Evolutionary conservation across 2,113 vertebrate species (phyloP), one percentile per base, ranked within the genome.

Genomic region (Mus spicilegus): DNA sequence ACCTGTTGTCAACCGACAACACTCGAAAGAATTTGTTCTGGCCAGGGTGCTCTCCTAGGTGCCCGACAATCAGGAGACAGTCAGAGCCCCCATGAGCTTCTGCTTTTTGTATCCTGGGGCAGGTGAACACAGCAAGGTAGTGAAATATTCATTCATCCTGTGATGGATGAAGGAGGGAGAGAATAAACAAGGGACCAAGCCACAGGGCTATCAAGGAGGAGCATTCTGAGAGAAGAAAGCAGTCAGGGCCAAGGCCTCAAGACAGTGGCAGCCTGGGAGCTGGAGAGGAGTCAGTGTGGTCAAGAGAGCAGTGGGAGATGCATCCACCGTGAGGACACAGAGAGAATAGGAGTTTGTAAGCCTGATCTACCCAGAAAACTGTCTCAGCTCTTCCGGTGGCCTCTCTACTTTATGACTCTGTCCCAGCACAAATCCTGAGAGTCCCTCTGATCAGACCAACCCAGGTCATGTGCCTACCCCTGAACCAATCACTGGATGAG

Each of bases 21-120:
- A 63, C 33, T 24, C 17, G 2, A 22, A 16, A 58, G 33, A 33
- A 51, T 20, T 70, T 26, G n/a, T 54, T n/a, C 30, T n/a, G 42
- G 13, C 36, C n/a, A 61, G 1, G 78, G 33, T 13, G 51, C 61
- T 33, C 30, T 46, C 72, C 49, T 54, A 33, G 61, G 33, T 11
- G 26, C n/a, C 42, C 14, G 28, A 42, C 22, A 54, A 3, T 87
- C 36, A 0, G 9, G 1, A 73, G 54, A 72, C 4, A 20, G 39
- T 67, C 58, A 13, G 10, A 61, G 14, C 3, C 58, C 42, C 42
- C 54, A 3, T 0, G 30, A 10, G 4, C n/a, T 36, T 7, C 2
- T 14, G 26, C 36, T 56, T 80, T 1, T 0, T 0, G 26, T 28
- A 12, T n/a, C 10, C 19, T 6, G 24, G 13, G 54, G 13, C 4